Base-by-base conservation (phyloP, 30 jellyfish, hydroid and myxozoan species). In the Calvadosia cruxmelitensis region DNA sequence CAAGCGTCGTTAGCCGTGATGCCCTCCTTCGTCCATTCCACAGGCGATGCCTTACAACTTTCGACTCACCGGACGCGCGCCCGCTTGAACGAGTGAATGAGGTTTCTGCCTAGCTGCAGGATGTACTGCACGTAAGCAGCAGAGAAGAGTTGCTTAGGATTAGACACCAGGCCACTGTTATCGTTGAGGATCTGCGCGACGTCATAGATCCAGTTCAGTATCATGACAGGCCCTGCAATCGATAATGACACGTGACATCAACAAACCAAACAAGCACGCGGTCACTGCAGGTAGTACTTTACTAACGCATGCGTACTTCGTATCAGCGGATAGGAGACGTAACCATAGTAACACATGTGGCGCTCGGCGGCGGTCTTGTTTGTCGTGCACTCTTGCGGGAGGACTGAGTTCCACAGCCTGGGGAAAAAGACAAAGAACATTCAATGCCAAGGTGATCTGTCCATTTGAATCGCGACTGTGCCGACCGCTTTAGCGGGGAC, bases 151-250 rank as follows among this genome's bases (percentile, higher is more conserved):
- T 16, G 7, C 52, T 33, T 42, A 0, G 78, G 91, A 53, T 70
- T 67, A 29, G 61, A 13, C 67, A 31, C 70, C 31, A 87, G 52
- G 27, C 65, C 93, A 70, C 79, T 76, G 50, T 82, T 82, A 51
- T 82, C 94, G 50, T 57, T 81, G 10, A 75, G 24, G 20, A 87
- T 87, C 50, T 87, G 97, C 3, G 93, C 97, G 13, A 82, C 63
- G 52, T 87, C 97, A 61, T 80, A 76, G 27, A 87, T 52, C 97
- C 97, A 87, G 63, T 87, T 93, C 29, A 87, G 75, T 30, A 87
- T 73, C 50, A 87, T 77, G 1, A 87, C 64, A 23, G 94, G 97
- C 3, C 93, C 97, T 87, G 63, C 27, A 75, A 74, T 15, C 24
- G 61, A 49, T 10, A 49, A 49, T 13, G 61, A 49, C 16, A 49